phyloP scores from a whole-genome alignment of 1,140 invertebrate species.

The Apis mellifera region DNA sequence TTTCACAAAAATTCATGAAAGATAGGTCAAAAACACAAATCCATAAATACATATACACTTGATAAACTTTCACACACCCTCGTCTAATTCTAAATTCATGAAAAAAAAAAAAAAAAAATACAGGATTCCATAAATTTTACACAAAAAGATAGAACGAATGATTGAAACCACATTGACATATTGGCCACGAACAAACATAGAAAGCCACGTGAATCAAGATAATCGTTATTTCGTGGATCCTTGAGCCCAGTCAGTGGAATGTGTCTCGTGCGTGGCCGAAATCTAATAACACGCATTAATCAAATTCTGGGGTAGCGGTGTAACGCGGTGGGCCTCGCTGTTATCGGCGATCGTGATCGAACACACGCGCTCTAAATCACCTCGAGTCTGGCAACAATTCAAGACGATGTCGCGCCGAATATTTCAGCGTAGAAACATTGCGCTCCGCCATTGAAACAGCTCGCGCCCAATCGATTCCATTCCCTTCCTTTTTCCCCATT shows the following conservation, averaged over 20 bases:
- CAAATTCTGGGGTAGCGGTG: constrained; percentile 24
- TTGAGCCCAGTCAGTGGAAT: constrained; percentile 48
- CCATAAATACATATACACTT: too few relatives aligned
- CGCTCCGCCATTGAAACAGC: constrained; percentile 5
- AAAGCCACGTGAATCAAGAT: background rate
- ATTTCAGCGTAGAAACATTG: background rate
- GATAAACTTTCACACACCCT: too few relatives aligned
- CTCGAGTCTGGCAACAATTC: constrained; percentile 40
- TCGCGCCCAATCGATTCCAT: background rate
- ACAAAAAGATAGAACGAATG: too few relatives aligned
- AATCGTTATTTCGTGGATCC: constrained; percentile 18
- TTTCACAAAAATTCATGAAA: too few relatives aligned
- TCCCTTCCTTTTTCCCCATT: background rate
- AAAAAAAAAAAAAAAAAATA: too few relatives aligned
- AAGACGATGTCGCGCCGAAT: background rate
- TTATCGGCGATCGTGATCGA: constrained; percentile 1
- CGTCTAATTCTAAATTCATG: too few relatives aligned
- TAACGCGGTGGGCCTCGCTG: constrained; percentile 25
- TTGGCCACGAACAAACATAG: background rate
- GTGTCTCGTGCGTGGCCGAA: constrained; percentile 24
- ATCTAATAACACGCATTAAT: constrained; percentile 39
- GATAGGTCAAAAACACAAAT: too few relatives aligned
- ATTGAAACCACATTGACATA: too few relatives aligned
- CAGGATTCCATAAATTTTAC: too few relatives aligned
- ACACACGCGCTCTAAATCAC: background rate